These are phyloP conservation scores for Saturnia pavonia DNA, from an alignment of 2,888 invertebrate species.

Conservation along the genomic window DNA sequence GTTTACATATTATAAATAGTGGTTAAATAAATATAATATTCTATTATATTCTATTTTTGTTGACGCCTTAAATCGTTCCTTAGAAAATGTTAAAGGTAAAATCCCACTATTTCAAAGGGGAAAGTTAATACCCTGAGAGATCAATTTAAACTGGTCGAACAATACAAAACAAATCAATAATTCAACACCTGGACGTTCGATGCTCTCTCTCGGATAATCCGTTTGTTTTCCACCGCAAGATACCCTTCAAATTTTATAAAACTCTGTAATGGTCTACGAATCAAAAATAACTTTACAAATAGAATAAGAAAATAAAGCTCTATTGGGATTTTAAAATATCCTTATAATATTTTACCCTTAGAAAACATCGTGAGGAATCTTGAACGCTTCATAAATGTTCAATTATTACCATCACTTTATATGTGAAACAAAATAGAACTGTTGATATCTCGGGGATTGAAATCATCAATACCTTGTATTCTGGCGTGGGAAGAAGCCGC, in stretches of 20 bases:
- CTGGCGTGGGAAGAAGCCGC: too few species aligned
- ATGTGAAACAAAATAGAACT: too few species aligned
- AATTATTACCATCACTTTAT: too few species aligned
- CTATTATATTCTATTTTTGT: background rate
- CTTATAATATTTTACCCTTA: too few species aligned
- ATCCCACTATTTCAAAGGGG: background rate
- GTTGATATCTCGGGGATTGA: too few species aligned
- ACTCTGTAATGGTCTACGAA: slow-evolving; percentile 5
- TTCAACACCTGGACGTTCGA: slow-evolving; percentile 39
- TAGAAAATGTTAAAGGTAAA: slow-evolving; percentile 5
- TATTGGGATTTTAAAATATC: background rate
- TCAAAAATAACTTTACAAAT: slow-evolving; percentile 10
- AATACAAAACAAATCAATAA: slow-evolving; percentile 58
- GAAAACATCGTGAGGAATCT: too few species aligned
- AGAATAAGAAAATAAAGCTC: background rate
- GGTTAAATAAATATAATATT: too few species aligned
- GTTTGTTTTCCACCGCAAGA: slow-evolving; percentile 18
- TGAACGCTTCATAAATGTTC: too few species aligned
- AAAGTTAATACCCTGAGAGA: slow-evolving; percentile 24
- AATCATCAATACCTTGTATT: too few species aligned
- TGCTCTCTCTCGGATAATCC: slow-evolving; percentile 10
- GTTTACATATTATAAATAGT: too few species aligned
- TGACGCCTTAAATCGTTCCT: background rate
- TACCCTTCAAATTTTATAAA: slow-evolving; percentile 19
- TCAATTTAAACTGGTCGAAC: slow-evolving; percentile 41